Evolutionary conservation across 2,797 vertebrate species (phyloP).

Genomic region (Tapera naevia): DNA sequence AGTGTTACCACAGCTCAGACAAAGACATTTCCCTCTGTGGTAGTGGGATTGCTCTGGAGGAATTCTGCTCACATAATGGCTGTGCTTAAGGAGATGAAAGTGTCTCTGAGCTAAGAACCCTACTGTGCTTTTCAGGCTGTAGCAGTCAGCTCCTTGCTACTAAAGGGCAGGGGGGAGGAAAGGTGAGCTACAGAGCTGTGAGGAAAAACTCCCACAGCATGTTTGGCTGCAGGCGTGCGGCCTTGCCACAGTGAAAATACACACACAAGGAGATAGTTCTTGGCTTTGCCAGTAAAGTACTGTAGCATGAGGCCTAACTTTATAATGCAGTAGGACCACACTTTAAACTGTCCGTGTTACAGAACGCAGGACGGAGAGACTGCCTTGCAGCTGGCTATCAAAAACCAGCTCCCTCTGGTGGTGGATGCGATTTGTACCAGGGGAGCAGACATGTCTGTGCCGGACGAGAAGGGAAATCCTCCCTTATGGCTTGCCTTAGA

Average conservation of each 20-base stretch:
- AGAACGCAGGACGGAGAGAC: constrained; percentile 97
- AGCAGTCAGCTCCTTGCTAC: neutral
- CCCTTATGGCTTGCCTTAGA: constrained; percentile 94
- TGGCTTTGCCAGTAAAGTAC: neutral
- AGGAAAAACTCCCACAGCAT: neutral
- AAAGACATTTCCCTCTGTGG: neutral
- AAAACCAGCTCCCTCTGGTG: constrained; percentile 94
- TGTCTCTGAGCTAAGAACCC: neutral
- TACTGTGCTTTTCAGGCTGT: neutral
- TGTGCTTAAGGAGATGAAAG: neutral
- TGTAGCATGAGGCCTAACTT: neutral
- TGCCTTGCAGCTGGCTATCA: constrained; percentile 93
- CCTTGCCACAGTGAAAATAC: neutral
- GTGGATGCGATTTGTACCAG: constrained; percentile 97
- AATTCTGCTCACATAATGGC: neutral
- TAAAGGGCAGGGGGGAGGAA: neutral
- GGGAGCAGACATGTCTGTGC: constrained; percentile 96
- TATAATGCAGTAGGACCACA: neutral
- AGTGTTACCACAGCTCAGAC: neutral
- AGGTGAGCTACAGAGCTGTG: neutral
- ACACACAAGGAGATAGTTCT: accelerated
- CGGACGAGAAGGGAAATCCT: constrained; percentile 92
- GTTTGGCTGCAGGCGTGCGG: neutral
- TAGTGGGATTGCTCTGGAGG: neutral
- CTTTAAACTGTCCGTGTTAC: neutral